Conservation (phyloP, 2,888 invertebrate species). For the Osedax frankpressi region DNA sequence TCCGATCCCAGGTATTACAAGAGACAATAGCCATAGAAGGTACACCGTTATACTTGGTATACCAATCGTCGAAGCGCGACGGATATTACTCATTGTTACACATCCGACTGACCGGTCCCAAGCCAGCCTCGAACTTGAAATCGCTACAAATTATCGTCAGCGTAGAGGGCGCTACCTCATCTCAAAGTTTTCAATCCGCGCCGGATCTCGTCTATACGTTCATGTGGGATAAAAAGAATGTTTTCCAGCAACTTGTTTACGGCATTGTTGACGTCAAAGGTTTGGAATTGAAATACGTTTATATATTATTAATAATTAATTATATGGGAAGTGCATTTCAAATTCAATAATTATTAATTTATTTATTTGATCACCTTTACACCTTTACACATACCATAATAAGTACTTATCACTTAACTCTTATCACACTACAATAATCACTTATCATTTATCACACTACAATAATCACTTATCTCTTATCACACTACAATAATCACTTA, state of each 20-base stretch:
- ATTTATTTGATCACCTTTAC: too few relatives aligned
- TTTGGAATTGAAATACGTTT: too few relatives aligned
- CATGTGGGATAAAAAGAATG: constrained; percentile 93
- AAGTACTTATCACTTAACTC: too few relatives aligned
- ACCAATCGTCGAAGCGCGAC: constrained; percentile 84
- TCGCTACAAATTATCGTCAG: constrained; percentile 71
- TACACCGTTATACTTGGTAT: constrained; percentile 79
- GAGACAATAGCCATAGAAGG: constrained; percentile 87
- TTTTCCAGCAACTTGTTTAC: constrained; percentile 92
- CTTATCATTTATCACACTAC: too few relatives aligned
- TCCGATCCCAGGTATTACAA: constrained; percentile 88
- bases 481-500: too few relatives aligned
- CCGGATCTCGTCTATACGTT: constrained; percentile 86
- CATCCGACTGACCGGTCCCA: constrained; percentile 42
- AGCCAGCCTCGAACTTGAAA: constrained; percentile 36
- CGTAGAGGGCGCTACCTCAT: constrained; percentile 81
- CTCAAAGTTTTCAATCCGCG: constrained; percentile 86
- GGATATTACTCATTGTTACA: constrained; percentile 86
- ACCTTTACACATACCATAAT: too few relatives aligned
- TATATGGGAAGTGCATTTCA: too few relatives aligned
- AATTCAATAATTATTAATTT: too few relatives aligned
- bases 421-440: too few relatives aligned
- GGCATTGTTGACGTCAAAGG: constrained; percentile 64
- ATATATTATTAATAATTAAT: too few relatives aligned
- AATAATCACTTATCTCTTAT: too few relatives aligned